Base-by-base conservation (phyloP, 1,140 invertebrate genomes). In the Musca domestica region DNA sequence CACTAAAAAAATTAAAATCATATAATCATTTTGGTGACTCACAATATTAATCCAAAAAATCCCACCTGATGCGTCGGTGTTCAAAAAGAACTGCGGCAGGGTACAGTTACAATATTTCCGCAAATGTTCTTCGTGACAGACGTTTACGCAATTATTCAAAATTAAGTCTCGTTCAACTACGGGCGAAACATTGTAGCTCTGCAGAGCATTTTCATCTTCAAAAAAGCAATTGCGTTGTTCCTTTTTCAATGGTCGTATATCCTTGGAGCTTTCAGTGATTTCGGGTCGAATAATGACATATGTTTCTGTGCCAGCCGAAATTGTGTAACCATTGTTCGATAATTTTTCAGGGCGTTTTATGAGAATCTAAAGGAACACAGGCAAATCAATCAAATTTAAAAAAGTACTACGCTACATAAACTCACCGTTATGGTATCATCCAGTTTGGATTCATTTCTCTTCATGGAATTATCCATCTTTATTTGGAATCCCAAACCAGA, bases 61-160 rank as follows among this genome's bases (percentile, higher is more conserved):
- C 4, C 12, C 10, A 78, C 75, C 71, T 49, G 64, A 71, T 0
- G n/a, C n/a, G 10, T 76, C 76, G 7, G 56, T 7, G 20, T 7
- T 52, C 0, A 72, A 23, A 70, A 78, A 78, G 56, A 78, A 78
- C 19, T 75, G 69, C 9, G 76, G 70, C n/a, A 78, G 17, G 1
- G 76, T 70, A 66, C 76, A 78, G 63, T 78, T 78, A 61, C 76
- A 78, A 7, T 77, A 34, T 34, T 68, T 73, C 4, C 77, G 19
- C 58, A 78, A 22, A 49, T 78, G 78, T 14, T 75, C 73, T 27
- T 78, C 76, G 20, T 78, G 76, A 61, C 76, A 78, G 14, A 71
- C 65, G 47, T 73, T 78, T 0, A 75, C 27, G 6, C 76, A 78
- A 46, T 78, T 78, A 25, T 69, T 61, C n/a, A 61, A 51, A 14